phyloP scores from a whole-genome alignment of 2,113 vertebrate genomes.

The Nothobranchius furzeri region DNA sequence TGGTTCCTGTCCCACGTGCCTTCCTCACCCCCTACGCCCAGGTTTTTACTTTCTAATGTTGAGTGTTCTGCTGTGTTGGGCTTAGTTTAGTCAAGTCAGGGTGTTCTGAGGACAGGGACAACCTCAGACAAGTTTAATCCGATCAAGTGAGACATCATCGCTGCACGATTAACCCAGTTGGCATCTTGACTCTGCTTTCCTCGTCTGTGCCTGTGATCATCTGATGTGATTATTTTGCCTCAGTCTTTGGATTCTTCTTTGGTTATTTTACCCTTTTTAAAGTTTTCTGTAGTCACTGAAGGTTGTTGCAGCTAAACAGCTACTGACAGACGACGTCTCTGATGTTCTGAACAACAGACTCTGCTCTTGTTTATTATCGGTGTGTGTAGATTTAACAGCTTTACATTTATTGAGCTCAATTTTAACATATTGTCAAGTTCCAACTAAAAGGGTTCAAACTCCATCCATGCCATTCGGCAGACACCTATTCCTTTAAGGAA shows the following conservation, averaged over 20 bases:
- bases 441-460: too few species aligned
- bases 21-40: background rate
- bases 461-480: background rate
- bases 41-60: background rate
- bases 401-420: too few species aligned
- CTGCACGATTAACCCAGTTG: conserved; percentile 72
- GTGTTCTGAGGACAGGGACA: conserved; percentile 55
- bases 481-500: too few species aligned
- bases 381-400: too few species aligned
- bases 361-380: too few species aligned
- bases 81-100: conserved; percentile 22
- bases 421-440: too few species aligned
- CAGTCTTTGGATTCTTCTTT: too few species aligned
- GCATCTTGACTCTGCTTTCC: conserved; percentile 26
- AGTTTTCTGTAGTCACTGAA: too few species aligned
- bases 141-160: conserved; percentile 49
- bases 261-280: too few species aligned
- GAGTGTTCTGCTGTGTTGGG: conserved; percentile 4
- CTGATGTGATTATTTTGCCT: background rate
- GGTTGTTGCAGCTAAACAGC: too few species aligned
- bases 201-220: background rate
- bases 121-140: conserved; percentile 67
- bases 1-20: background rate
- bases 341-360: too few species aligned
- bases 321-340: too few species aligned